phyloP scores from a whole-genome alignment of 2,113 vertebrate species.

The Ceyx cyanopectus region DNA sequence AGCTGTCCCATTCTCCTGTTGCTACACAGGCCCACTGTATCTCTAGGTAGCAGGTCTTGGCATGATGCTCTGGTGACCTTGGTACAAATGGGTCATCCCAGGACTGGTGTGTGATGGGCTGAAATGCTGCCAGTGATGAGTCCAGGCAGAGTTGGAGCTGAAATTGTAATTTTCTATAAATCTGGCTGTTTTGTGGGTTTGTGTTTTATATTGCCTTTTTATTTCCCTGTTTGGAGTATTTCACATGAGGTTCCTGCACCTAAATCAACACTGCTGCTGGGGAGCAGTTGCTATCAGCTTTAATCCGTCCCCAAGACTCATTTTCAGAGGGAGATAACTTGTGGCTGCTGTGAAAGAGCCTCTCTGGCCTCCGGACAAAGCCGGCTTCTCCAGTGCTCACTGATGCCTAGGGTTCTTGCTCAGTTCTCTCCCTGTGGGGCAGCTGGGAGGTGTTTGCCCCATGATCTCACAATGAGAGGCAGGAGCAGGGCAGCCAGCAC shows the following conservation, averaged over 20 bases:
- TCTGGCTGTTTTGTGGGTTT: neutral
- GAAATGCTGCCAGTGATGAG: fast-evolving
- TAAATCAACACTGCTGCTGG: neutral
- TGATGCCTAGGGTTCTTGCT: neutral
- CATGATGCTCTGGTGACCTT: neutral
- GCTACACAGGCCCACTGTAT: fast-evolving
- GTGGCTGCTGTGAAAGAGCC: neutral
- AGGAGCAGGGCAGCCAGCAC: neutral
- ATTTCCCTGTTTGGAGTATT: neutral
- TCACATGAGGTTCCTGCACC: neutral
- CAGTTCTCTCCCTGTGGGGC: fast-evolving
- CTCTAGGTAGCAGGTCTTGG: neutral
- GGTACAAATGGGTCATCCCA: neutral
- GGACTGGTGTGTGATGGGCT: neutral
- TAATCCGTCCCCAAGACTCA: neutral
- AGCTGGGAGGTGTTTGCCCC: neutral
- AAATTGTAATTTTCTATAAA: neutral
- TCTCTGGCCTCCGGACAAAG: neutral
- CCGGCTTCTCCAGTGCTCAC: fast-evolving
- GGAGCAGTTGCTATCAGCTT: neutral
- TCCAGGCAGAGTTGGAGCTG: fast-evolving
- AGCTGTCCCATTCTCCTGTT: neutral
- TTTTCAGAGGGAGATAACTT: neutral
- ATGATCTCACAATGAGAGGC: neutral
- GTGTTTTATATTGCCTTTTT: neutral